Evolutionary conservation across 2,888 invertebrate genomes (phyloP).

Genomic region (Mythimna loreyi): DNA sequence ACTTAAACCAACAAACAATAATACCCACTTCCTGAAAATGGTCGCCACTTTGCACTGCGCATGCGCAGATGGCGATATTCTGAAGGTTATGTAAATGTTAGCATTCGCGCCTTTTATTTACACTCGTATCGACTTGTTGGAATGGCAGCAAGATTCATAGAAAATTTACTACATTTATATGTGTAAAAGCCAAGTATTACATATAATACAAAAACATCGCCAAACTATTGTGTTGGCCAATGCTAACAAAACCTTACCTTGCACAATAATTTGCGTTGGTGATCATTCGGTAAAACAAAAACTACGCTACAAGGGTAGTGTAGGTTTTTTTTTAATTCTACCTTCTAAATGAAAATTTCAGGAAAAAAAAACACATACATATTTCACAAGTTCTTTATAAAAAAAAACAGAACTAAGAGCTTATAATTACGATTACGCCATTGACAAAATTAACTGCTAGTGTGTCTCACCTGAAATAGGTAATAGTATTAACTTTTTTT

Average conservation of each 20-base stretch:
- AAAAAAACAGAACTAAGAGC: no score
- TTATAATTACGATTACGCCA: no score
- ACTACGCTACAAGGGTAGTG: not conserved
- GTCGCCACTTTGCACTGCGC: conserved; percentile 18
- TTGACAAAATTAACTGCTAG: no score
- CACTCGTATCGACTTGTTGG: conserved; percentile 14
- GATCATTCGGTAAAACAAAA: not conserved
- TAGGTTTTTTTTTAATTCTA: not conserved
- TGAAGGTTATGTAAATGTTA: conserved; percentile 46
- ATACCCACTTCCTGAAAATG: conserved; percentile 40
- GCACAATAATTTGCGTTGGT: not conserved
- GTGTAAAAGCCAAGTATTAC: not conserved
- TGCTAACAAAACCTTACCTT: not conserved
- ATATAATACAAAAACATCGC: not conserved
- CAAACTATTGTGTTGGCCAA: no score
- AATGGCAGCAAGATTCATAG: not conserved
- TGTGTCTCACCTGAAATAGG: no score
- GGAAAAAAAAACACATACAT: no score
- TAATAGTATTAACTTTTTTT: no score
- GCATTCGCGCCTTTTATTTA: conserved; percentile 37
- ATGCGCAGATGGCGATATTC: conserved; percentile 26
- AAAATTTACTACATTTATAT: not conserved
- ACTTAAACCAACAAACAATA: conserved; percentile 14
- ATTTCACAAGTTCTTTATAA: no score
- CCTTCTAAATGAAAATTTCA: no score